Conservation (phyloP, 2,888 invertebrate genomes). For the Aphidoletes aphidimyza region DNA sequence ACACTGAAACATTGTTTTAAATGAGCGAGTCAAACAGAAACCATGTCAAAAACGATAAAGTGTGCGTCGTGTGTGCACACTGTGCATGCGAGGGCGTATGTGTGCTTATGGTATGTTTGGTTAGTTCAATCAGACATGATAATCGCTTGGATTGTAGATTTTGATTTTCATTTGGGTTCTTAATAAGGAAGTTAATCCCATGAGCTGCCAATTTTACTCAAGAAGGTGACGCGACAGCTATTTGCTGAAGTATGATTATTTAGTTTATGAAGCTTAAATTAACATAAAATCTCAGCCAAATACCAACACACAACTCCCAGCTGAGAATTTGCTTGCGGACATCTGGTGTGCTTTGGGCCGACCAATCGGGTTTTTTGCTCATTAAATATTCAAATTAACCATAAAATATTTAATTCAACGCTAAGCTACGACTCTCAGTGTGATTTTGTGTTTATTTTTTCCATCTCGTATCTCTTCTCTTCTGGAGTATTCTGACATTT, state of each 20-base stretch:
- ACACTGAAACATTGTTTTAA: neutral
- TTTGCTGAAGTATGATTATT: neutral
- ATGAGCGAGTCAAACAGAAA: too few relatives aligned
- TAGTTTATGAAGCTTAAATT: neutral
- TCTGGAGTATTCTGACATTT: neutral
- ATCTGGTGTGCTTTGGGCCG: neutral
- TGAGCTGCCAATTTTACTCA: neutral
- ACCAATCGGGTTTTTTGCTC: neutral
- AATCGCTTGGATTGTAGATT: neutral
- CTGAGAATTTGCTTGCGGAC: neutral
- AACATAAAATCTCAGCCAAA: neutral
- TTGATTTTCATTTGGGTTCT: neutral
- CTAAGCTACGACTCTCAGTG: neutral
- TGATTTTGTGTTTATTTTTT: neutral
- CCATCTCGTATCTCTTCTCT: neutral
- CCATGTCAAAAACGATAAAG: too few relatives aligned
- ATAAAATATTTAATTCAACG: neutral
- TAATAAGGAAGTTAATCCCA: neutral
- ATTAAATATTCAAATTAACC: conserved; percentile 10
- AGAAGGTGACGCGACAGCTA: neutral
- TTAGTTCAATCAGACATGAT: neutral
- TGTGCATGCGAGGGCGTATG: neutral
- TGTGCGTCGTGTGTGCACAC: neutral
- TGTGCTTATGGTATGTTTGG: neutral
- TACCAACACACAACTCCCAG: neutral